Base-by-base conservation (phyloP, 2,113 vertebrate genomes). In the Ia io region DNA sequence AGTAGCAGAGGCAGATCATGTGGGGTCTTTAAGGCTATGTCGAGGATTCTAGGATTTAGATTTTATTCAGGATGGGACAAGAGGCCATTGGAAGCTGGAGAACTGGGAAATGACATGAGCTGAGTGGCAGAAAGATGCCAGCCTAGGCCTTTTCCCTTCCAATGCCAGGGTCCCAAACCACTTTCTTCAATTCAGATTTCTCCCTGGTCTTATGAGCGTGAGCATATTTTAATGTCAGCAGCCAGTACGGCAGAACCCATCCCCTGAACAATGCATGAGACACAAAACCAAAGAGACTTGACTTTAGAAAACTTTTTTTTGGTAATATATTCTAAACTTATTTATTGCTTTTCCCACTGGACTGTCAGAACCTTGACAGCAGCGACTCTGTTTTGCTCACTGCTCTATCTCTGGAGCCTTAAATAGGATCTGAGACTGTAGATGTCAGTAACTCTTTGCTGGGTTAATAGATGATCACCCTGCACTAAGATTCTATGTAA, bases 91-190 rank as follows among this genome's bases (percentile, higher is more conserved):
- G 49, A 82, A 35, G 40, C 22, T 40, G 25, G 7, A 20, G n/a
- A 32, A 4, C 12, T 25, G 37, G 40, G 35, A 49, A 59, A 30
- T 30, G 30, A 65, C 0, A 0, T 4, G 61, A 30, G 8, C 2
- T 9, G 37, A 44, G 28, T 32, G 14, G 23, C 18, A 42, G 42
- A 51, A 70, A 28, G 17, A n/a, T 20, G 20, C 65, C 9, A 70
- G 77, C 22, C 0, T 4, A 47, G 44, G 12, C n/a, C 63, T 13
- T 42, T 42, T 30, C 1, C 1, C 14, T 30, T 53, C 42, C 3
- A 20, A n/a, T 56, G 10, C 25, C 23, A 32, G 78, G 51, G 17
- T 10, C 30, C 37, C 37, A 30, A 5, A 35, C 44, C n/a, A 9
- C 47, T 40, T 42, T 80, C 61, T 35, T 20, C 16, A 30, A 40